phyloP scores from a whole-genome alignment of 2,888 invertebrate genomes.

The Hylaea fasciaria region DNA sequence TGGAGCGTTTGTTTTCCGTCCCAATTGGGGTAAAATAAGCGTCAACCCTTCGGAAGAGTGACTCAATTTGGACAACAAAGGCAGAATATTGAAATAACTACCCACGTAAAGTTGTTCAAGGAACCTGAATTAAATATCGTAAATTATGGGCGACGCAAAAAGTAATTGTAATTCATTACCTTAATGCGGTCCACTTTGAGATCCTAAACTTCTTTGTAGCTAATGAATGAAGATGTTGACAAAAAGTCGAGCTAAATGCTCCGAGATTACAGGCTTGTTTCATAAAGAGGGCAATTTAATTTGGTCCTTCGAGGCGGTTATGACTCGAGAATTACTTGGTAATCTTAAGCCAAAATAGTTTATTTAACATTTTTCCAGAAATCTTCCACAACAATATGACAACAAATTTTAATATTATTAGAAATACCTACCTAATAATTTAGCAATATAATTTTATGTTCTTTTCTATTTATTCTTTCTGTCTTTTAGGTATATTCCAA shows the following conservation, averaged over 20 bases:
- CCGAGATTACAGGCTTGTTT: conserved; percentile 21
- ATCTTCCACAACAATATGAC: too few species aligned
- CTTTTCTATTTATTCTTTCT: too few species aligned
- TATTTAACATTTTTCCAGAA: too few species aligned
- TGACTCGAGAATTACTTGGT: conserved; percentile 6
- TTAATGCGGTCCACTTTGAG: conserved; percentile 28
- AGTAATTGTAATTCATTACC: conserved; percentile 25
- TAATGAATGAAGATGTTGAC: conserved; percentile 32
- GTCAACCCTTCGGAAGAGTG: conserved; percentile 12
- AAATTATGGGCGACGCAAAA: conserved; percentile 27
- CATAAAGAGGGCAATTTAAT: conserved; percentile 19
- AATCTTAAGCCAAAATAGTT: conserved; percentile 5
- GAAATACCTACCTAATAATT: too few species aligned
- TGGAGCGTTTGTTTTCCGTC: conserved; percentile 37
- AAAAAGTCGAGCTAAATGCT: conserved; percentile 23
- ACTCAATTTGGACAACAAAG: conserved; percentile 24
- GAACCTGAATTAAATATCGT: conserved; percentile 19
- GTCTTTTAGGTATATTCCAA: too few species aligned
- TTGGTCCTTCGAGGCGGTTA: conserved; percentile 21
- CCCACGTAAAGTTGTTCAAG: conserved; percentile 32
- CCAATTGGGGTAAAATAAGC: conserved; percentile 31
- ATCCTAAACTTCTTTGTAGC: conserved; percentile 21
- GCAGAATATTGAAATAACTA: conserved; percentile 7
- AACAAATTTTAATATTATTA: too few species aligned
- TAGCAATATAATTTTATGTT: too few species aligned